Evolutionary conservation across 2,888 invertebrate genomes (phyloP), one percentile per base, ranked within the genome.

Genomic region (Nymphalis polychloros): DNA sequence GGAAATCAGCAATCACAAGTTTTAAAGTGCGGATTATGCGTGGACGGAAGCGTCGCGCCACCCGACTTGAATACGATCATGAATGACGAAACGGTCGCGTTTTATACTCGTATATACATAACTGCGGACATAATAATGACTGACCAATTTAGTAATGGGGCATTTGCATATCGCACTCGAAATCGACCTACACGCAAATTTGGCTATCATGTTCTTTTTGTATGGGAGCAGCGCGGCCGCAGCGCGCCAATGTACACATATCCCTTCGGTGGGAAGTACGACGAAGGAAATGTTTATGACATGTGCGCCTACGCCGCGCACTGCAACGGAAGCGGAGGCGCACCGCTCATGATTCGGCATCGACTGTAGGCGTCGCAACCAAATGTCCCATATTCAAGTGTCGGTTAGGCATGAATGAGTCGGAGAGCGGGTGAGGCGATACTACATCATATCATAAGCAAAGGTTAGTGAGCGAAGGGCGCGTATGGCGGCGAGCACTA

Each of bases 271-370:
- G 87, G 87, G 88, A 86, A 87, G 85, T 76, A 76, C 77, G 79
- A 73, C 81, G 81, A 84, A 90, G 90, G 90, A 92, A 90, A 82
- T 80, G 84, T 82, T 89, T 87, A 86, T 87, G 86, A 89, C 87
- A 88, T 77, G 76, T 76, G 83, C 84, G 82, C 90, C 89, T 86
- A 89, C 90, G 84, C 84, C 69, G 76, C 74, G 73, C 52, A 55
- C 74, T 73, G 81, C 79, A 79, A 81, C 88, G 89, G 90, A 90
- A 89, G 86, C 86, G 86, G 85, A 85, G 87, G 85, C 87, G 84
- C 85, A 81, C 80, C 72, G 76, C 75, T 73, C 73, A 71, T 74
- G 71, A 74, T 75, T 77, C 71, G 73, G 74, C 66, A 53, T 61
- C 50, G 55, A 55, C 59, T 71, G 87, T 86, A 82, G 88, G 87